A percentile compares a stretch with the other conserved stretches of the same genome.
These are phyloP conservation scores for Hyperoplus immaculatus DNA, from an alignment of 2,797 vertebrate species.

Conservation along the genomic window DNA sequence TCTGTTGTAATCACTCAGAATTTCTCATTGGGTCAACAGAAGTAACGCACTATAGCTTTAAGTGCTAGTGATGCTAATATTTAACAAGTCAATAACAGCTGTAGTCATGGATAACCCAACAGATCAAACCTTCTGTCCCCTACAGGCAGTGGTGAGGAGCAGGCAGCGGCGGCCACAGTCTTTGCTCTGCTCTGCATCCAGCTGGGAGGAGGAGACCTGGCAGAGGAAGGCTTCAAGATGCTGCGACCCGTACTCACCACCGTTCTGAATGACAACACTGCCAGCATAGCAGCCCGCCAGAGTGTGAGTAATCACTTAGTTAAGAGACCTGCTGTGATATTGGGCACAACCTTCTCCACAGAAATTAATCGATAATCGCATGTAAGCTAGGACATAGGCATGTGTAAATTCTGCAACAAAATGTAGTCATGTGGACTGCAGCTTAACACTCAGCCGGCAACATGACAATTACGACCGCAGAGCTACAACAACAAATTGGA, in stretches of 20 bases:
- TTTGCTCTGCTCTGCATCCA: constrained; percentile 93
- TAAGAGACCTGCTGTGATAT: neutral
- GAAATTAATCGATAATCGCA: neutral
- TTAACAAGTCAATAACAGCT: constrained; percentile 72
- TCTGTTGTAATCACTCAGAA: no score
- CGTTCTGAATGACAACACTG: constrained; percentile 88
- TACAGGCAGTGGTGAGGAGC: constrained; percentile 93
- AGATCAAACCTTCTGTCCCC: neutral
- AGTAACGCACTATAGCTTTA: neutral
- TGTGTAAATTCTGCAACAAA: no score
- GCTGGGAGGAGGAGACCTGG: constrained; percentile 90
- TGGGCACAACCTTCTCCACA: neutral
- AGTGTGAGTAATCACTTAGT: constrained; percentile 86
- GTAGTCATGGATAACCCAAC: neutral
- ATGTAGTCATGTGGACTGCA: neutral
- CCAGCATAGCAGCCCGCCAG: constrained; percentile 89
- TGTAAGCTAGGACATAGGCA: neutral
- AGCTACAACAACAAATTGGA: neutral
- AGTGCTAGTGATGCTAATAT: neutral
- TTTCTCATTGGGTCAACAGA: no score
- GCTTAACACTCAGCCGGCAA: neutral
- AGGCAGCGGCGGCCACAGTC: constrained; percentile 89
- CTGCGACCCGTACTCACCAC: constrained; percentile 89
- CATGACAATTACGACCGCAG: neutral
- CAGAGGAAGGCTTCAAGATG: constrained; percentile 90